Base-by-base conservation (phyloP, 1,140 invertebrate species). In the Zaprionus camerounensis region DNA sequence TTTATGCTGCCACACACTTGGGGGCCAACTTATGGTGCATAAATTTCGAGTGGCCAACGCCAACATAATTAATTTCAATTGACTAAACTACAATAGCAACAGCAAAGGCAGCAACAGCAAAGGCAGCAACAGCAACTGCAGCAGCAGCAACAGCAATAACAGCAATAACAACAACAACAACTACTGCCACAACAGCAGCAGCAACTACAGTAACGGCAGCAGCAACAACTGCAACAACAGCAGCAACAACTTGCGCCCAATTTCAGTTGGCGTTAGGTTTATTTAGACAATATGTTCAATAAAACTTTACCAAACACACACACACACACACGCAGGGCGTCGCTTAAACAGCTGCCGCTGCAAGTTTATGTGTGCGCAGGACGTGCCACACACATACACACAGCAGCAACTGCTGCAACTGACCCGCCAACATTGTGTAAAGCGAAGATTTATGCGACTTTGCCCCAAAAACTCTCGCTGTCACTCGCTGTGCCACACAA, bases 361-460 rank as follows among this genome's bases (percentile, higher is more conserved):
- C 36, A 67, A 67, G 20, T 67, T 67, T 58, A 67, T 67, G 38
- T 38, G 51, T 56, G 26, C 51, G 31, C 13, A 55, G 63, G 49
- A 65, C 51, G 17, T 56, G 59, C 26, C 59, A 46, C 59, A 38
- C 28, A 49, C 49, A 34, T 3, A 17, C 17, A 17, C 17, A 17
- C 17, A 17, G 17, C 34, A 53, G 62, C 53, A 68, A 53, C 62
- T 49, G 63, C 66, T 59, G 67, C 44, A 69, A 77, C 78, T 91
- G 87, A 91, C 87, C 87, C 87, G 87, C 87, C 87, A 91, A 91
- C 87, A 85, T 90, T 91, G 87, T 91, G 87, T 91, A 81, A 78
- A 76, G 75, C 80, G 65, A 91, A 91, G 87, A 91, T 91, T 91
- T 91, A 91, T 91, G 88, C 82, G 85, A 85, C 72, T 85, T 90